These are phyloP conservation scores for Glareola pratincola DNA, from an alignment of 2,113 vertebrate species.

Conservation along the genomic window DNA sequence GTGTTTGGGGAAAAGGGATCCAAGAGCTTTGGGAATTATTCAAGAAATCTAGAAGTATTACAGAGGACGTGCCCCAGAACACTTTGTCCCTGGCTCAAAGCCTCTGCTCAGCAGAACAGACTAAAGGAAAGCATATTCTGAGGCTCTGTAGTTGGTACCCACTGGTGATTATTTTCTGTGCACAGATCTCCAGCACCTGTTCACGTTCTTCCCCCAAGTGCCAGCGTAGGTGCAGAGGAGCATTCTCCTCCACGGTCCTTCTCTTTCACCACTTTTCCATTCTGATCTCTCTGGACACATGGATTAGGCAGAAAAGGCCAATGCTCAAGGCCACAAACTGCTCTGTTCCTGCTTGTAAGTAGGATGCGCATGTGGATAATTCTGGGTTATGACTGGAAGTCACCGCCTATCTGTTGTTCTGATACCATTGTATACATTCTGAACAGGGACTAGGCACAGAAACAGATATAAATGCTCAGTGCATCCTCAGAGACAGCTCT, in stretches of 20 bases:
- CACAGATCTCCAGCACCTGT: neutral
- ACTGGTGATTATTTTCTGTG: neutral
- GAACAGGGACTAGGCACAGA: neutral
- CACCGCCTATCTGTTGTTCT: neutral
- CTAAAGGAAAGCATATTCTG: neutral
- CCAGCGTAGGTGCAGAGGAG: neutral
- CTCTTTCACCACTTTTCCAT: neutral
- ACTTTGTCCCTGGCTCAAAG: conserved; percentile 1
- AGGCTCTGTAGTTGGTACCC: neutral
- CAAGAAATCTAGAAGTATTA: neutral
- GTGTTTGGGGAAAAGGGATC: neutral
- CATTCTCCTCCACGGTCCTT: neutral
- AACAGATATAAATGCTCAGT: neutral
- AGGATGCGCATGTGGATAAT: neutral
- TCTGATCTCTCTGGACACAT: neutral
- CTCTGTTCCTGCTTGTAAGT: neutral
- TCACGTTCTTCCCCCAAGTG: neutral
- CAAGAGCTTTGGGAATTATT: conserved; percentile 24
- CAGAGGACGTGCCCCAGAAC: neutral
- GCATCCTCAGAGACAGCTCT: neutral
- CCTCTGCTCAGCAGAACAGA: neutral
- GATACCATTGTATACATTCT: neutral
- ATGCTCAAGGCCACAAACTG: neutral
- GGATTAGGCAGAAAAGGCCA: neutral
- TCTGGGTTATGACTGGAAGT: neutral